Conservation (phyloP, 2,888 invertebrate genomes). For the Carpatolechia fugitivella region DNA sequence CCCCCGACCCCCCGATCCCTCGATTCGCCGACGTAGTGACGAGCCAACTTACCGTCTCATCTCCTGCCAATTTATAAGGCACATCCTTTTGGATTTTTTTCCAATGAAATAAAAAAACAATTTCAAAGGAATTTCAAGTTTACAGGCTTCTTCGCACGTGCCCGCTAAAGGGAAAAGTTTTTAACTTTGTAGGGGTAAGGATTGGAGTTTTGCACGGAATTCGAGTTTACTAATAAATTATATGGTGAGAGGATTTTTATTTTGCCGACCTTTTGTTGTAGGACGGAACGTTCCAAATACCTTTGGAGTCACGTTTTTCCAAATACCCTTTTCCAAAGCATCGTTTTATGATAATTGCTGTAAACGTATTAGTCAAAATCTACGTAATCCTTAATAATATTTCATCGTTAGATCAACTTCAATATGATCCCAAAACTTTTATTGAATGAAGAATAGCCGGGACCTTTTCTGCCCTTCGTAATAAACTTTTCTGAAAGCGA, state of each 20-base stretch:
- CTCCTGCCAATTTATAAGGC: conserved; percentile 37
- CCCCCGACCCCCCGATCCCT: conserved; percentile 17
- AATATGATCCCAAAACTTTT: conserved; percentile 6
- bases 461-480: conserved; percentile 6
- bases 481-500: conserved; percentile 9
- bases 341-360: no score
- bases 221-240: background rate
- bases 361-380: no score
- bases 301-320: background rate
- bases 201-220: conserved; percentile 13
- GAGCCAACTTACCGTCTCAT: conserved; percentile 23
- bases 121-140: conserved; percentile 35
- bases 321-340: no score
- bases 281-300: background rate
- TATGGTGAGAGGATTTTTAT: background rate
- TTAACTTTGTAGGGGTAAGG: conserved; percentile 1
- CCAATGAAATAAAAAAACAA: conserved; percentile 32
- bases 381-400: background rate
- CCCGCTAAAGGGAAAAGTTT: conserved; percentile 16
- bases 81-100: conserved; percentile 35
- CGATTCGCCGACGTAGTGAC: conserved; percentile 20
- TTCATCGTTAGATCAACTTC: conserved; percentile 1
- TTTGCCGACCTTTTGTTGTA: background rate
- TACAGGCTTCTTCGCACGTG: conserved; percentile 37
- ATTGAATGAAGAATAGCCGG: conserved; percentile 6